Percentiles rank a stretch among this genome's conserved stretches.
Evolutionary conservation across 2,888 invertebrate genomes (phyloP).

Genomic region (Chirona hameri): DNA sequence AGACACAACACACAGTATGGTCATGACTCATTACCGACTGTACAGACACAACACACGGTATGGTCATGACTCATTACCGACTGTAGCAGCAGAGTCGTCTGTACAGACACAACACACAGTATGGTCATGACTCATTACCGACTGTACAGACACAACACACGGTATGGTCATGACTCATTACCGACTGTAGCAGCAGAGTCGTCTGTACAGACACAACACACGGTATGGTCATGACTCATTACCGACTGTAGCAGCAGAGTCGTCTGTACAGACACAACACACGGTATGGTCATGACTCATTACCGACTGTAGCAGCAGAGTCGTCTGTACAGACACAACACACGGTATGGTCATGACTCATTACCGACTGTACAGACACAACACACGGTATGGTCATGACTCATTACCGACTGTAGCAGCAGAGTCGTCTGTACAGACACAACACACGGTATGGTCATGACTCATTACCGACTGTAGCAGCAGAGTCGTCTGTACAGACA

Average conservation of each 20-base stretch:
- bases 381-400: neutral
- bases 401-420: constrained; percentile 1
- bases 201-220: neutral
- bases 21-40: neutral
- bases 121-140: neutral
- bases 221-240: neutral
- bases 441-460: neutral
- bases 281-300: neutral
- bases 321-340: neutral
- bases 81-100: constrained; percentile 23
- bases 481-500: neutral
- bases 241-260: constrained; percentile 6
- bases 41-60: neutral
- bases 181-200: constrained; percentile 6
- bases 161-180: neutral
- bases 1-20: too few species aligned
- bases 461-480: constrained; percentile 3
- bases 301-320: constrained; percentile 1
- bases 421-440: neutral
- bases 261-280: neutral
- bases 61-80: neutral
- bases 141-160: neutral
- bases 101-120: neutral
- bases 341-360: neutral
- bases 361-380: neutral